These are phyloP conservation scores for Neoarius graeffei DNA, from an alignment of 2,113 vertebrate species.

Conservation along the genomic window DNA sequence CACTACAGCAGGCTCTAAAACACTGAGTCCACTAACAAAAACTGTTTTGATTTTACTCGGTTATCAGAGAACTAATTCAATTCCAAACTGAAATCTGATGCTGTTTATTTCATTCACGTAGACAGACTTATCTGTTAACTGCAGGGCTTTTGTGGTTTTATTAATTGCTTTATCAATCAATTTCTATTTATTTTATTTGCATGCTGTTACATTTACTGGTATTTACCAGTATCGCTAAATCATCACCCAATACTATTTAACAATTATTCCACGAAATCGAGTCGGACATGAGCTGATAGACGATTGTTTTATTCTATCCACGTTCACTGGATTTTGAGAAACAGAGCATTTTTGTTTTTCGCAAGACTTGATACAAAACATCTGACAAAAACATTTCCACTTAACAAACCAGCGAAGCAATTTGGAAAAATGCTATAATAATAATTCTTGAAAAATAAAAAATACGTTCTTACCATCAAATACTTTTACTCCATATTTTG, in stretches of 20 bases:
- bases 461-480: too few species aligned
- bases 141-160: background rate
- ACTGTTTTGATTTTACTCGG: background rate
- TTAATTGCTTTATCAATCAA: background rate
- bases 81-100: background rate
- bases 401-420: too few species aligned
- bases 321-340: too few species aligned
- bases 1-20: constrained; percentile 6
- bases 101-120: background rate
- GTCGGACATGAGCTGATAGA: background rate
- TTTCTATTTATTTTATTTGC: background rate
- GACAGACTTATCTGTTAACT: background rate
- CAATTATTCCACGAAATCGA: background rate
- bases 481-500: too few species aligned
- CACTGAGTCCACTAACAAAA: background rate
- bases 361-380: too few species aligned
- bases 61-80: background rate
- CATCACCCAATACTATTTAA: background rate
- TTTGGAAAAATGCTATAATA: too few species aligned
- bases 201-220: background rate
- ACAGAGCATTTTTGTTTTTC: too few species aligned
- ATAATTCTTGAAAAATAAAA: too few species aligned
- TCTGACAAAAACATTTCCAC: too few species aligned
- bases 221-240: background rate
- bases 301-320: too few species aligned